Conservation (phyloP, 2,888 invertebrate species). For the Drosophila nr. perissopoda region DNA sequence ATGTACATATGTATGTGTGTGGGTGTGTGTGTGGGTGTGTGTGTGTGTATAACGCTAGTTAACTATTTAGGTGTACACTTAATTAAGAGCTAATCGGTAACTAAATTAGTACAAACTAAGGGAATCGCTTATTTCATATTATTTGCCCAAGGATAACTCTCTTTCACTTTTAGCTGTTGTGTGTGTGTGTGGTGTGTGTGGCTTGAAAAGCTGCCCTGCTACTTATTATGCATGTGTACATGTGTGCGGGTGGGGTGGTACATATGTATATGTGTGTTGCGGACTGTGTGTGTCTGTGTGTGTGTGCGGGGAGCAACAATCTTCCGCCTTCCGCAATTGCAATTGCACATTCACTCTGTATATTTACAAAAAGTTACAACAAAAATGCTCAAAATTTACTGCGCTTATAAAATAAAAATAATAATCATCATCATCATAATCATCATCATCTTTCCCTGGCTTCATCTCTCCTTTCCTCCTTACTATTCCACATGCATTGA, state of each 20-base stretch:
- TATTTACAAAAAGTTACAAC: constrained; percentile 54
- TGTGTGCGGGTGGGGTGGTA: constrained; percentile 51
- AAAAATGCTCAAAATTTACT: constrained; percentile 43
- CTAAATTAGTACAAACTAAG: constrained; percentile 72
- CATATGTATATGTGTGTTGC: constrained; percentile 44
- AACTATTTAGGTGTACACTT: constrained; percentile 58
- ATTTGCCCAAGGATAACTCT: constrained; percentile 45
- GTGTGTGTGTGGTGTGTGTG: constrained; percentile 35
- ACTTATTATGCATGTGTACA: constrained; percentile 19
- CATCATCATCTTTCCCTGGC: neutral
- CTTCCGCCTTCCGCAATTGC: constrained; percentile 38
- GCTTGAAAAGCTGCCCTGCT: constrained; percentile 48
- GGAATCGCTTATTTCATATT: constrained; percentile 66
- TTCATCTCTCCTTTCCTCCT: neutral
- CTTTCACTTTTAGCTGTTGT: constrained; percentile 36
- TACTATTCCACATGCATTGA: constrained; percentile 63
- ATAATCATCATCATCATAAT: constrained; percentile 1
- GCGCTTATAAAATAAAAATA: constrained; percentile 10
- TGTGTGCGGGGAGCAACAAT: constrained; percentile 30
- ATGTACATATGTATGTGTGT: constrained; percentile 33
- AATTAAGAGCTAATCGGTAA: constrained; percentile 59
- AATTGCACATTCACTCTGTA: constrained; percentile 57
- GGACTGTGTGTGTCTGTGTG: neutral
- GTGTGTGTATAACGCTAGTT: constrained; percentile 48
- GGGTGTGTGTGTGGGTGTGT: constrained; percentile 29